phyloP scores from a whole-genome alignment of 2,888 invertebrate species.

The Panorpa germanica region DNA sequence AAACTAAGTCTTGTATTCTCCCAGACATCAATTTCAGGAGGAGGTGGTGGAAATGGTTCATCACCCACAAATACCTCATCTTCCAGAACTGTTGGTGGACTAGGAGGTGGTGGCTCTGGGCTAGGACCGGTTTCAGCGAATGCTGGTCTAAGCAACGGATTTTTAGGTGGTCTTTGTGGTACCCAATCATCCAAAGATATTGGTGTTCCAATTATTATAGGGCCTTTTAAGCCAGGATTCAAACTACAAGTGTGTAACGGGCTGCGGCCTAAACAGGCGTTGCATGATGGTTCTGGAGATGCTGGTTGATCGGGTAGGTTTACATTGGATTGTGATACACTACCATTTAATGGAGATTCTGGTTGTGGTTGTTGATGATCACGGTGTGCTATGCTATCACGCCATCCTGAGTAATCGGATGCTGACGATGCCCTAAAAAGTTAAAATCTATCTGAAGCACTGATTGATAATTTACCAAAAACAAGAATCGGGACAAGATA shows the following conservation, averaged over 20 bases:
- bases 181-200: slow-evolving; percentile 49
- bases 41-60: slow-evolving; percentile 25
- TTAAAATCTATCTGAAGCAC: background rate
- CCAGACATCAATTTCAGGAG: slow-evolving; percentile 24
- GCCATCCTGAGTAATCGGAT: slow-evolving; percentile 37
- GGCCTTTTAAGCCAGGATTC: slow-evolving; percentile 36
- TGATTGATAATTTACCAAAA: too few species aligned
- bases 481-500: too few species aligned
- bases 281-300: too few species aligned
- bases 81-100: slow-evolving; percentile 17
- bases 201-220: slow-evolving; percentile 38
- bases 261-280: too few species aligned
- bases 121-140: slow-evolving; percentile 27
- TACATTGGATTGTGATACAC: slow-evolving; percentile 12
- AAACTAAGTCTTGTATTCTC: too few species aligned
- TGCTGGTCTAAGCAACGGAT: slow-evolving; percentile 36
- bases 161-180: slow-evolving; percentile 60
- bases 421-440: slow-evolving; percentile 38
- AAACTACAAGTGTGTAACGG: too few species aligned
- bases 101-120: slow-evolving; percentile 24
- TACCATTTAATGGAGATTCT: slow-evolving; percentile 13
- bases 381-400: too few species aligned
- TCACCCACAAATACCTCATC: slow-evolving; percentile 17
- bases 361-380: slow-evolving; percentile 20
- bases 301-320: too few species aligned